Evolutionary conservation across 1,140 invertebrate genomes (phyloP), one percentile per base, ranked within the genome.

Genomic region (Sinella curviseta): DNA sequence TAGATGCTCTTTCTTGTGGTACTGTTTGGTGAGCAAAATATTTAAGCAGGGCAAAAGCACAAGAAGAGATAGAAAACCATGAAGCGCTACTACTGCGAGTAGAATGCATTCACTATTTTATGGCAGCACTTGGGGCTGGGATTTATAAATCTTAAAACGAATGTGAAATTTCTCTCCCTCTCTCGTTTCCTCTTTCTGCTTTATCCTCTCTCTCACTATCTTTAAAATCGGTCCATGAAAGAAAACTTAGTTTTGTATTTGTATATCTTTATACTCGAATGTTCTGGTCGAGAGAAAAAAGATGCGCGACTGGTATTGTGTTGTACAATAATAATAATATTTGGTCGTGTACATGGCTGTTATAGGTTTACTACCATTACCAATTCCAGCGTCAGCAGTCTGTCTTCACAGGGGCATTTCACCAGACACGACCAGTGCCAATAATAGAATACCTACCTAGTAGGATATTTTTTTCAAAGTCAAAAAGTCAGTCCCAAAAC

Each of bases 131-230:
- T 65, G 57, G 57, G 57, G 57, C 57, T 65, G 57, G 57, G 57
- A n/a, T 65, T 65, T 65, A 65, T 65, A 65, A 65, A 65, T 65
- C 57, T 65, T 65, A 65, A 48, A 65, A 65, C 57, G 57, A 65
- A 65, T 65, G 57, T 65, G 57, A 65, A 65, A 65, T 17, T 65
- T 65, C 24, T 16, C 57, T 65, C 57, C 57, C 57, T n/a, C 39
- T 65, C 57, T 65, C 57, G 57, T 26, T 26, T 65, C 24, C 24
- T 65, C 24, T 65, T 26, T 65, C 16, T 26, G 8, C 57, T 26
- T 26, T 65, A 26, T 26, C 57, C 24, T 65, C 20, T 48, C 39
- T 8, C 39, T 20, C 39, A 12, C 39, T 48, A 48, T 48, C 39
- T 48, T 48, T 48, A 65, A 65, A 65, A 65, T 65, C 24, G 57